These are phyloP conservation scores for Paralvinella palmiformis DNA, from an alignment of 1,140 invertebrate genomes.

Conservation along the genomic window DNA sequence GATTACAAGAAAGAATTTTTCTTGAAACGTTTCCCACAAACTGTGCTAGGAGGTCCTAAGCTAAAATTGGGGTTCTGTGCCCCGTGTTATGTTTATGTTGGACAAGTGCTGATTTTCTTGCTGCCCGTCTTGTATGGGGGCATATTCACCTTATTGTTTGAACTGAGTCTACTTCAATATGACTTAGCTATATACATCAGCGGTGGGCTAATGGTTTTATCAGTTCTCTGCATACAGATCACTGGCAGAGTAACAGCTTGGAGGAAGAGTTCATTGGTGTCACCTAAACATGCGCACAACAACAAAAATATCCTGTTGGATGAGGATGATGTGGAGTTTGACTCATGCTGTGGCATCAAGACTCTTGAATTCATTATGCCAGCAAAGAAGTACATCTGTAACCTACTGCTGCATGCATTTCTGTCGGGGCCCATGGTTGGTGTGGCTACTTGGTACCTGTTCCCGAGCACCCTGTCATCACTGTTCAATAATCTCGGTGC, in stretches of 20 bases:
- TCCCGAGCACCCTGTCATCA: constrained; percentile 32
- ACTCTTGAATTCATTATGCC: constrained; percentile 44
- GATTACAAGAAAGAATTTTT: constrained; percentile 52
- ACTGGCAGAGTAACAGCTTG: constrained; percentile 31
- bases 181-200: constrained; percentile 26
- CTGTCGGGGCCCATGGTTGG: constrained; percentile 41
- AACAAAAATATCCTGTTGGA: constrained; percentile 34
- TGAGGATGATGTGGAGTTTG: constrained; percentile 46
- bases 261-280: constrained; percentile 6
- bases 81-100: constrained; percentile 44
- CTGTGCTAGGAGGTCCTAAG: constrained; percentile 49
- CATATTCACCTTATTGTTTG: constrained; percentile 28
- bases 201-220: constrained; percentile 34
- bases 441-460: constrained; percentile 36
- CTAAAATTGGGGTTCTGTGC: constrained; percentile 40
- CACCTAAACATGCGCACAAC: constrained; percentile 14
- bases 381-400: constrained; percentile 40
- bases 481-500: constrained; percentile 35
- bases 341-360: constrained; percentile 41
- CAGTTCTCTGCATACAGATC: constrained; percentile 36
- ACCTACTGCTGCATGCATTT: constrained; percentile 41
- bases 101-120: constrained; percentile 38
- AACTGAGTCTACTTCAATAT: constrained; percentile 26
- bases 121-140: constrained; percentile 37
- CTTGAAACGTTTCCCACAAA: constrained; percentile 48